Base-by-base conservation (phyloP, 2,797 vertebrate species). In the Phalanger gymnotis region DNA sequence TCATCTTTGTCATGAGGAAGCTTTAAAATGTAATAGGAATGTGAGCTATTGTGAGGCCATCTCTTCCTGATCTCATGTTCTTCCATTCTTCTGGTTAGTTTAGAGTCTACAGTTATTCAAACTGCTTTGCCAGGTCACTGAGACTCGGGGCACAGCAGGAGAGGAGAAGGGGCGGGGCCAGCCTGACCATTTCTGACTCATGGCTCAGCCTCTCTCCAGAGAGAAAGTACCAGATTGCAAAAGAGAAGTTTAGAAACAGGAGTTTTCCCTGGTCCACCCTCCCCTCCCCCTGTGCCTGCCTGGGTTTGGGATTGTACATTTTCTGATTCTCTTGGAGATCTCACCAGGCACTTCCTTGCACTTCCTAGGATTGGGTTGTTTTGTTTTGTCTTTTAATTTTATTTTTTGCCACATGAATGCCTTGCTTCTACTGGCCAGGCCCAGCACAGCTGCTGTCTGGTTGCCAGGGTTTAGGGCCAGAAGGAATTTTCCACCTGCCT, bases 401-500 rank as follows among this genome's bases (percentile, higher is more conserved):
- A 47, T 52, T 47, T 90, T 90, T 90, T 52, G 30, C 52, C 31
- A 90, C 95, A 95, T 92, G 58, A 90, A 89, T 93, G 61, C 90
- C 53, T 1, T 2, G 94, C 92, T 92, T 55, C 54, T 52, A 51
- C 93, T 87, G 6, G 25, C 91, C 93, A 22, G 14, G 34, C n/a
- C 90, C 52, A 81, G 92, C 96, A n/a, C 55, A 81, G 93, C 11
- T 22, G 92, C 90, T 81, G 3, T 93, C 92, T 94, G 92, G 96
- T 92, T 1, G 4, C 89, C 95, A 91, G 95, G 97, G 97, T 95
- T 89, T 61, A 92, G 27, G 0, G 97, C 97, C 98, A 97, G 96
- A 91, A 81, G 97, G 92, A 96, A 95, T 96, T 97, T 97, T 98
- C 98, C 97, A 97, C 94, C 97, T 96, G 94, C 96, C 87, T 92